These are phyloP conservation scores for Drosophila pectinifera DNA, from an alignment of 1,140 invertebrate genomes.

Conservation along the genomic window DNA sequence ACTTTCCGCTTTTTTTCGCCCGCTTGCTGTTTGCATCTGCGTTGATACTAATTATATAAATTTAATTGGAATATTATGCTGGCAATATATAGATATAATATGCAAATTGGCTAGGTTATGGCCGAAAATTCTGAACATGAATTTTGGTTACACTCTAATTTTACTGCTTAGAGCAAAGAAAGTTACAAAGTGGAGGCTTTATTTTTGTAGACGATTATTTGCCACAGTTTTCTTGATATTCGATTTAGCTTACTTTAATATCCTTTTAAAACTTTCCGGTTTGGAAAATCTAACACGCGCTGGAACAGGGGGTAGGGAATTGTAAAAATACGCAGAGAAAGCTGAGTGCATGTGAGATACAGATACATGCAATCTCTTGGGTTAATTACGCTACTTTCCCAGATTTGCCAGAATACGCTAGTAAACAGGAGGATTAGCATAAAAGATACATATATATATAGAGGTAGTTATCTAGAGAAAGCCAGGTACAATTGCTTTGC, in stretches of 20 bases:
- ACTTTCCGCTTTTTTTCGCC: slow-evolving; percentile 2
- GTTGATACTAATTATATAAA: slow-evolving; percentile 26
- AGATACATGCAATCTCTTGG: slow-evolving; percentile 19
- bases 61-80: slow-evolving; percentile 19
- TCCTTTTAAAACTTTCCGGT: background rate
- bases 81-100: background rate
- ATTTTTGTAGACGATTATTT: no score
- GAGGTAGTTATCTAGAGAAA: background rate
- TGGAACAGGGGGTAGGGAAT: background rate
- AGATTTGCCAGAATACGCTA: slow-evolving; percentile 19
- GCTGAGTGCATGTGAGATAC: slow-evolving; percentile 21
- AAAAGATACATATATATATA: background rate
- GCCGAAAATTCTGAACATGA: background rate
- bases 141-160: background rate
- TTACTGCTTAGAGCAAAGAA: no score
- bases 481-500: slow-evolving; percentile 3
- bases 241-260: background rate
- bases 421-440: slow-evolving; percentile 21
- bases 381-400: slow-evolving; percentile 32
- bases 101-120: background rate
- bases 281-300: no score
- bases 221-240: no score
- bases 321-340: background rate
- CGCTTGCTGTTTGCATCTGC: background rate
- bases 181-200: no score